phyloP scores from a whole-genome alignment of 2,797 vertebrate genomes.

The Allobates femoralis region DNA sequence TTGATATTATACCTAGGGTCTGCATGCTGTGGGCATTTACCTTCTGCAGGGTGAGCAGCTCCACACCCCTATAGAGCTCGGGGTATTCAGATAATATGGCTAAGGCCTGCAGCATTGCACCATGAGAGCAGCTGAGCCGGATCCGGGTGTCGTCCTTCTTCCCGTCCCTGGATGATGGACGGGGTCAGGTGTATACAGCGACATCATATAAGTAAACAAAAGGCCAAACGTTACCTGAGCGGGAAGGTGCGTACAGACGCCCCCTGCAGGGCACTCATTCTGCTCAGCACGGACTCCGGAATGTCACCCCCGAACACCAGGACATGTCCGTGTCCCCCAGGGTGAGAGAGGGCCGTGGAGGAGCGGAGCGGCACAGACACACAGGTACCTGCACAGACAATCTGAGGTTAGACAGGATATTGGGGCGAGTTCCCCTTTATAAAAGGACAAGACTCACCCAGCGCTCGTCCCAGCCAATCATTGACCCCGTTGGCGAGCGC shows the following conservation, averaged over 20 bases:
- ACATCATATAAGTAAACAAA: not conserved
- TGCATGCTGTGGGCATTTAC: constrained; percentile 69
- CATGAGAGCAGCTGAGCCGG: constrained; percentile 84
- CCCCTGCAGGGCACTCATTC: constrained; percentile 75
- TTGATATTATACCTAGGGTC: not conserved
- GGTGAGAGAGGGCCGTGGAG: constrained; percentile 67
- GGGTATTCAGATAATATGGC: constrained; percentile 78
- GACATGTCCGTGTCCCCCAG: constrained; percentile 74
- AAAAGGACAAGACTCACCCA: constrained; percentile 78
- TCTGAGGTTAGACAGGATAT: too few relatives aligned
- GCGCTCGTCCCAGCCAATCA: constrained; percentile 86
- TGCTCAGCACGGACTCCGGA: constrained; percentile 74
- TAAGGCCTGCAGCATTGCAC: constrained; percentile 81
- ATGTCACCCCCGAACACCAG: constrained; percentile 80
- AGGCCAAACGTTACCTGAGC: constrained; percentile 75
- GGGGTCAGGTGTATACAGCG: not conserved
- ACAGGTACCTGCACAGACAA: constrained; percentile 22
- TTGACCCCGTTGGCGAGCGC: constrained; percentile 87
- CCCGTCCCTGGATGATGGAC: constrained; percentile 73
- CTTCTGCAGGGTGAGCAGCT: constrained; percentile 86
- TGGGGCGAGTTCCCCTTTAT: constrained; percentile 49
- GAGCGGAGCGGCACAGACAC: constrained; percentile 69
- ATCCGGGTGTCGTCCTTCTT: constrained; percentile 74
- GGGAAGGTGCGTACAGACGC: constrained; percentile 72
- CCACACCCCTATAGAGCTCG: constrained; percentile 73